Percentiles rank a stretch among this genome's conserved stretches.
Conservation (phyloP, 2,888 invertebrate genomes). For the Norana najaformis region DNA sequence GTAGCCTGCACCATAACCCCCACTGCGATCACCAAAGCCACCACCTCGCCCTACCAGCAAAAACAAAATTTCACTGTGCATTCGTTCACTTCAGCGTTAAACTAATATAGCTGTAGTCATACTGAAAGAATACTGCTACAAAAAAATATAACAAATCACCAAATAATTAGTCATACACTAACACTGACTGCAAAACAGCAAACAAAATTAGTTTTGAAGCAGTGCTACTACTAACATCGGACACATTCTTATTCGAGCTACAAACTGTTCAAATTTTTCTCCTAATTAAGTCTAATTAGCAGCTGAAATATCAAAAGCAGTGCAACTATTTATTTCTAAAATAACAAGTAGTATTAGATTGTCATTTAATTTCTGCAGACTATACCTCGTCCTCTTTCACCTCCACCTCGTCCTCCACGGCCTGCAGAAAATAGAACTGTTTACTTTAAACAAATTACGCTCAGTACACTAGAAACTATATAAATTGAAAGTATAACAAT, state of each 20-base stretch:
- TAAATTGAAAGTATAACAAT: neutral
- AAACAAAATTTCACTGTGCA: neutral
- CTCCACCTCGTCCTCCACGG: conserved; percentile 19
- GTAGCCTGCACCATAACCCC: conserved; percentile 27
- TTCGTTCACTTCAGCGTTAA: neutral
- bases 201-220: too few relatives aligned
- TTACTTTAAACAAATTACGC: neutral
- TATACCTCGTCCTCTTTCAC: conserved; percentile 15
- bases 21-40: neutral
- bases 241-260: neutral
- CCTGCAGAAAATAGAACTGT: neutral
- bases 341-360: neutral
- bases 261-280: neutral
- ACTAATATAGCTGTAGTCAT: too few relatives aligned
- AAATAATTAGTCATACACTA: too few relatives aligned
- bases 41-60: neutral
- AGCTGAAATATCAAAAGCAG: neutral
- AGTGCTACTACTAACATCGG: neutral
- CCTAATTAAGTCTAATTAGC: neutral
- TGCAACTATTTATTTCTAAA: neutral
- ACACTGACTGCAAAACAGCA: too few relatives aligned
- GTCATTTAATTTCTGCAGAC: too few relatives aligned
- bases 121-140: too few relatives aligned
- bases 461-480: too few relatives aligned
- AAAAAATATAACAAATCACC: too few relatives aligned